Conservation (phyloP, 2,113 vertebrate genomes). For the Damaliscus lunatus region DNA sequence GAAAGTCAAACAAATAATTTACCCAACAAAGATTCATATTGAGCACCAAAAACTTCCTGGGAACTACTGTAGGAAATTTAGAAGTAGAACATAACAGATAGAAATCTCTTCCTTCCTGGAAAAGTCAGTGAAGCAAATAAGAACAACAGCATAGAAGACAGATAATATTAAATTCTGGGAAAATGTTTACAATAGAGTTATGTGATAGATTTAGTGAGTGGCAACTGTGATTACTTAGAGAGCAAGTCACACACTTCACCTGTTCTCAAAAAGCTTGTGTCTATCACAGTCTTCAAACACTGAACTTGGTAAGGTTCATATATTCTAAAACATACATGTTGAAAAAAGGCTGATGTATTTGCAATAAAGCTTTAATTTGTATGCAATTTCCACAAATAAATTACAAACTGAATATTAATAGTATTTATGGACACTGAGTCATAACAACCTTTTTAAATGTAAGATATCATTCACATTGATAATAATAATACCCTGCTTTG, state of each 20-base stretch:
- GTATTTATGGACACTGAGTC: neutral
- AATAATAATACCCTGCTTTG: neutral
- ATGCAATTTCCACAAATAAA: neutral
- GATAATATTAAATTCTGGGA: neutral
- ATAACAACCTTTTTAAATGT: neutral
- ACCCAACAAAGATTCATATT: neutral
- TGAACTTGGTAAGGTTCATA: neutral
- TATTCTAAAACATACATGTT: neutral
- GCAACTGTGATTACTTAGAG: neutral
- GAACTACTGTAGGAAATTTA: neutral
- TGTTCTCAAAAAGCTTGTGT: neutral
- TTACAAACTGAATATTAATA: neutral
- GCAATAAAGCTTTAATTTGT: neutral
- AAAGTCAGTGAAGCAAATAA: neutral
- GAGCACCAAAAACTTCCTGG: neutral
- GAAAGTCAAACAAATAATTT: neutral
- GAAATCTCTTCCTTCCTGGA: neutral
- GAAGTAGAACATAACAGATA: neutral
- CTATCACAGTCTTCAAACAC: neutral
- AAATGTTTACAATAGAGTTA: constrained; percentile 11
- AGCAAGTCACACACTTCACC: neutral
- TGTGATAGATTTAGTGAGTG: neutral
- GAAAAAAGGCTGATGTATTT: neutral
- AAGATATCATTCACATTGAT: neutral
- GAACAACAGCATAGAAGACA: neutral